Evolutionary conservation across 2,113 vertebrate genomes (phyloP), one percentile per base, ranked within the genome.

Genomic region (Mohoua ochrocephala): DNA sequence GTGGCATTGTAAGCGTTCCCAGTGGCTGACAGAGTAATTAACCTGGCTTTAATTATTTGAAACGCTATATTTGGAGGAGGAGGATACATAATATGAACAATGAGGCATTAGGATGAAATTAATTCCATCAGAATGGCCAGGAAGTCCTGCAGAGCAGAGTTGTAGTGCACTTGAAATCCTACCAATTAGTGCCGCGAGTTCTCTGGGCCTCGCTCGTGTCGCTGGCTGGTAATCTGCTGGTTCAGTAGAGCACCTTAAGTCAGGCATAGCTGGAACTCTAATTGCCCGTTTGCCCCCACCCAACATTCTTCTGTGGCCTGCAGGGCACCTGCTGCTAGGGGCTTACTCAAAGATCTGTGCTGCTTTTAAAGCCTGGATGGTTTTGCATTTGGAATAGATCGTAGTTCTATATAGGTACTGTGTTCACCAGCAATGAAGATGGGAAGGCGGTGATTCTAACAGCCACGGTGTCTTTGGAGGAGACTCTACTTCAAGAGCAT

Each of bases 81-180:
- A 94, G 42, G 42, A 52, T 6, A 7, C 35, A 9, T 88, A 83
- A 87, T 45, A 57, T 41, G 74, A 94, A 94, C 49, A 75, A 15
- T 45, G 91, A 97, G 37, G 80, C 74, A 92, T 91, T 92, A 93
- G 84, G 86, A 92, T 85, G 81, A 95, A 91, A 97, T 95, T 76
- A 93, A 95, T 92, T 93, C 92, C 30, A 57, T 57, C 23, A 30
- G 90, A 97, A 57, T 39, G 85, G 64, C 49, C 61, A 88, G 89
- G 88, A 89, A 86, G 80, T 63, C 78, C 93, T 82, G 86, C 24
- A 82, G 86, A 94, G 31, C 79, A 35, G 84, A 69, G 26, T 26
- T 12, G 15, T 27, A 78, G 37, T 89, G 91, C 42, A 7, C 77
- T 86, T 59, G 50, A 79, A 91, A 49, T 67, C 71, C 84, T 89